Conservation (phyloP, 23 tunicate species). For the Diplosoma virens region DNA sequence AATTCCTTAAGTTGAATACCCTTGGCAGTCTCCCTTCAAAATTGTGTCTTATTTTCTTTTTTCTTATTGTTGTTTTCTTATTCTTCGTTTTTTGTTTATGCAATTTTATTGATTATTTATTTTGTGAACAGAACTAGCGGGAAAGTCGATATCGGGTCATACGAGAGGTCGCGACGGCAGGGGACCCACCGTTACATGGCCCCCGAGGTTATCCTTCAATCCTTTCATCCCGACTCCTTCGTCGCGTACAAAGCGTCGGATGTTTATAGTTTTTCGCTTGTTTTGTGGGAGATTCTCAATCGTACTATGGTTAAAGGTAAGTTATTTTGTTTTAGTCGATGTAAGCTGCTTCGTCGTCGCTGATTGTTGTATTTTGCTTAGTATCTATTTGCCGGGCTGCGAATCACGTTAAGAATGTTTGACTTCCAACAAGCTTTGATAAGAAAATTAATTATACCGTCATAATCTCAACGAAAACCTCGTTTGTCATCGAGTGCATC, state of each 20-base stretch:
- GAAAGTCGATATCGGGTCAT: slow-evolving; percentile 63
- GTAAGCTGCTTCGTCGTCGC: too few relatives aligned
- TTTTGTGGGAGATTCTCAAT: slow-evolving; percentile 92
- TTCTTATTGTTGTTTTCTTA: background rate
- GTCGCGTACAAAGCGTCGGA: slow-evolving; percentile 82
- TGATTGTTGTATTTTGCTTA: too few relatives aligned
- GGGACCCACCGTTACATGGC: slow-evolving; percentile 98
- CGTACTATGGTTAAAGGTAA: slow-evolving; percentile 64
- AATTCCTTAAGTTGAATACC: too few relatives aligned
- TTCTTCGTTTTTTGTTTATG: background rate
- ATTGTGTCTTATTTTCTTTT: background rate
- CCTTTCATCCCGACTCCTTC: slow-evolving; percentile 65
- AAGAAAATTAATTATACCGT: too few relatives aligned
- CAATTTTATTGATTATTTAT: background rate
- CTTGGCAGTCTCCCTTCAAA: background rate
- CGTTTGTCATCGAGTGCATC: too few relatives aligned
- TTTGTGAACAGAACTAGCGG: slow-evolving; percentile 32
- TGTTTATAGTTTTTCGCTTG: slow-evolving; percentile 92
- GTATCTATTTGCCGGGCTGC: too few relatives aligned
- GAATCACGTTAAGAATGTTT: too few relatives aligned
- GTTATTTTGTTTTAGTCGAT: too few relatives aligned
- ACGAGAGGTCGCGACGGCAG: slow-evolving; percentile 49
- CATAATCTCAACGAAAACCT: too few relatives aligned
- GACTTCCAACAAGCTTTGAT: too few relatives aligned
- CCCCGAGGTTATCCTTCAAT: slow-evolving; percentile 81